phyloP scores from a whole-genome alignment of 2,113 vertebrate species.

The Halcyon malimbica region DNA sequence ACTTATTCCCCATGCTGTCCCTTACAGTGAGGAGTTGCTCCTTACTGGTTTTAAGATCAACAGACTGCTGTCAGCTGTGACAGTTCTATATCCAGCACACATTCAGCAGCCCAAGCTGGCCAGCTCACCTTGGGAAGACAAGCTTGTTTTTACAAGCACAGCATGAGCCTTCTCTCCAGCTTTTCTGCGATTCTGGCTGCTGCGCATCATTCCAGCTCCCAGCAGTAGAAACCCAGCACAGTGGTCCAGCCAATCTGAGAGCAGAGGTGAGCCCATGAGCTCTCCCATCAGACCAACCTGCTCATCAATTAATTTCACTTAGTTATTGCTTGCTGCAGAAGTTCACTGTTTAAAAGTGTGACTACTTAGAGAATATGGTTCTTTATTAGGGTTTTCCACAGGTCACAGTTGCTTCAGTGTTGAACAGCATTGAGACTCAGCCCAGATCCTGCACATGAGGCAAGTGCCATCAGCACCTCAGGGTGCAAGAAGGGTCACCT shows the following conservation, averaged over 20 bases:
- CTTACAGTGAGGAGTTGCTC: neutral
- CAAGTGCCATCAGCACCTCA: neutral
- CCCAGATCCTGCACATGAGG: neutral
- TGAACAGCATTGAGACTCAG: neutral
- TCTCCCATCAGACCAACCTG: neutral
- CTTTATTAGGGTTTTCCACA: neutral
- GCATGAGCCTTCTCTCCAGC: neutral
- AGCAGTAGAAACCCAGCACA: neutral
- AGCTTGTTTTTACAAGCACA: neutral
- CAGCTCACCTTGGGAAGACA: neutral
- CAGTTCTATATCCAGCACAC: neutral
- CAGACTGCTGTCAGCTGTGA: neutral
- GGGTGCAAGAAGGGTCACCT: neutral
- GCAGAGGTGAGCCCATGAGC: neutral
- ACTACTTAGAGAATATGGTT: neutral
- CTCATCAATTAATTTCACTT: neutral
- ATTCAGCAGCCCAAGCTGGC: neutral
- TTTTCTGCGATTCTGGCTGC: neutral
- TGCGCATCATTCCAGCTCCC: neutral
- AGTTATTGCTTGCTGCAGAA: neutral
- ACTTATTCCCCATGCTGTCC: neutral
- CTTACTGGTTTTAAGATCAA: neutral
- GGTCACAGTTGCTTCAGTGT: accelerated
- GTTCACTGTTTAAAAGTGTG: neutral
- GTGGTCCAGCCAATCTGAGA: neutral